Percentiles rank a stretch among this genome's conserved stretches.
These are phyloP conservation scores for Atopsyche davidsoni DNA, from an alignment of 1,140 invertebrate species.

Conservation along the genomic window DNA sequence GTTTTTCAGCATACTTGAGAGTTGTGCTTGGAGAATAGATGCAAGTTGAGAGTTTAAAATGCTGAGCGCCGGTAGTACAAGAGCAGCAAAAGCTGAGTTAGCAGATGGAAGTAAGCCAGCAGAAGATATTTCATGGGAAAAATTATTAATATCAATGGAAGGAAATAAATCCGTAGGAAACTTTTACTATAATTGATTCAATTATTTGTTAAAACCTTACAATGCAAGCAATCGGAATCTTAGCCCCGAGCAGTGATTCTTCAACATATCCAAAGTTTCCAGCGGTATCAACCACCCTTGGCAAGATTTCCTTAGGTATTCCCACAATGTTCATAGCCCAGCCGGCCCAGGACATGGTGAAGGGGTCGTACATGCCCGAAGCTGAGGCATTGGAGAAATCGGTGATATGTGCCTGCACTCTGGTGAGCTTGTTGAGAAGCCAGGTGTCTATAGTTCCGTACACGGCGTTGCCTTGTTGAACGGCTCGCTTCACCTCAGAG, in stretches of 20 bases:
- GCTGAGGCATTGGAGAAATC: conserved; percentile 85
- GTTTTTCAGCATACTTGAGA: too few relatives aligned
- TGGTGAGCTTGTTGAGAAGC: conserved; percentile 69
- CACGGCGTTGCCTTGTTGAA: conserved; percentile 57
- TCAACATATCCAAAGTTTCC: conserved; percentile 67
- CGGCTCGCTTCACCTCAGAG: conserved; percentile 55
- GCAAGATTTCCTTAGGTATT: conserved; percentile 69
- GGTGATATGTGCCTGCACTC: conserved; percentile 64
- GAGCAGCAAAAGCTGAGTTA: too few relatives aligned
- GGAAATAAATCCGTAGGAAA: too few relatives aligned
- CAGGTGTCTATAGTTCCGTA: conserved; percentile 94
- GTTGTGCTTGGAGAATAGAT: too few relatives aligned
- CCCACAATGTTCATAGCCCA: conserved; percentile 64
- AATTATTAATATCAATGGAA: too few relatives aligned
- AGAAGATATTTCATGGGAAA: too few relatives aligned
- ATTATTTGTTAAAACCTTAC: too few relatives aligned
- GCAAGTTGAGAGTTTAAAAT: too few relatives aligned
- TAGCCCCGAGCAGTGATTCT: conserved; percentile 62
- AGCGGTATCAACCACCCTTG: conserved; percentile 71
- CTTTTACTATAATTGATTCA: too few relatives aligned
- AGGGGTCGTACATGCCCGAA: conserved; percentile 91
- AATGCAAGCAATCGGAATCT: conserved; percentile 70
- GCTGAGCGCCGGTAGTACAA: too few relatives aligned
- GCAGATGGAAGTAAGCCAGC: too few relatives aligned
- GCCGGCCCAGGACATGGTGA: conserved; percentile 71